Evolutionary conservation across 2,888 invertebrate genomes (phyloP).

Genomic region (Quadroppia sp.): DNA sequence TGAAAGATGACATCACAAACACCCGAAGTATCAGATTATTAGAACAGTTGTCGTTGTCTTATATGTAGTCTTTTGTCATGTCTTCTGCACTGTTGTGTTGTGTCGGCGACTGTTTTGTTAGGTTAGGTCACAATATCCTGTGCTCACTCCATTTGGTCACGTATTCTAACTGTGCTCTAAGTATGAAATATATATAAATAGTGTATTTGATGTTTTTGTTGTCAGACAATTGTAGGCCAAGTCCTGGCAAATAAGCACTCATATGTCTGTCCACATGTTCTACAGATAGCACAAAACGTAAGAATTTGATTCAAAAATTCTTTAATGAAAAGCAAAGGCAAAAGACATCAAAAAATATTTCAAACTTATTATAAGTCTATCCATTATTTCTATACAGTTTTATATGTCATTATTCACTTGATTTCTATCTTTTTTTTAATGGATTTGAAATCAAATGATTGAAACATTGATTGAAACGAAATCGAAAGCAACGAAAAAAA

Average conservation of each 20-base stretch:
- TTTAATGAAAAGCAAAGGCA: constrained; percentile 28
- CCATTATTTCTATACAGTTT: neutral
- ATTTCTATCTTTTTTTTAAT: neutral
- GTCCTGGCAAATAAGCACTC: neutral
- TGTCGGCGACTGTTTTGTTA: neutral
- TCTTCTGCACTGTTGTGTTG: constrained; percentile 8
- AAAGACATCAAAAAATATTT: neutral
- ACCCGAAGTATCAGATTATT: constrained; percentile 16
- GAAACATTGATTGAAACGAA: neutral
- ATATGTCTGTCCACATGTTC: constrained; percentile 24
- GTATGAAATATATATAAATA: neutral
- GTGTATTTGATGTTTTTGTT: neutral
- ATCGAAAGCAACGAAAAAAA: neutral
- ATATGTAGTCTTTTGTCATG: neutral
- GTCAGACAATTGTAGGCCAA: neutral
- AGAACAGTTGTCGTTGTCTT: neutral
- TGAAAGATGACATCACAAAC: neutral
- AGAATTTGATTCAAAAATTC: neutral
- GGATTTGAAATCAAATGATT: neutral
- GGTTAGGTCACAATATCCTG: constrained; percentile 11
- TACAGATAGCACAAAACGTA: neutral
- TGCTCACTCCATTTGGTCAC: constrained; percentile 22
- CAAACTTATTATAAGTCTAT: neutral
- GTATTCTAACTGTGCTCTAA: neutral
- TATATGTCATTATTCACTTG: neutral